Conservation (phyloP, 1,140 invertebrate species). For the Polypedilum pembai region DNA sequence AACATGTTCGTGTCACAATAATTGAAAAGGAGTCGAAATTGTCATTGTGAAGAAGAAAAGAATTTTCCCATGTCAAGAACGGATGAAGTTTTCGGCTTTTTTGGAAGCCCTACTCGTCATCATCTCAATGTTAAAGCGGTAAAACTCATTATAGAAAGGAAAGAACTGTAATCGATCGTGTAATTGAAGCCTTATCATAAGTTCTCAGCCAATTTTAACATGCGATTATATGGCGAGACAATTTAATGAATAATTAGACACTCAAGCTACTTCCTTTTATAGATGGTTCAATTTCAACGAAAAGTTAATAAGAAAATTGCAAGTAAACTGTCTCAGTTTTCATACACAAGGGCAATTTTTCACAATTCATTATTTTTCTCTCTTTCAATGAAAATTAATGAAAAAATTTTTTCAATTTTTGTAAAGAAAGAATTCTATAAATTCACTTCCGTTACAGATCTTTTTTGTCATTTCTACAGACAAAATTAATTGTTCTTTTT, state of each 20-base stretch:
- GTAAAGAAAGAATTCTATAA: not conserved
- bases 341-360: not conserved
- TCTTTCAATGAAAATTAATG: too few relatives aligned
- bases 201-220: not conserved
- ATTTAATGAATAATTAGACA: conserved; percentile 19
- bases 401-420: not conserved
- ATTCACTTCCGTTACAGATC: conserved; percentile 16
- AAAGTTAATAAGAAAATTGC: not conserved
- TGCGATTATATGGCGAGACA: conserved; percentile 3
- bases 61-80: conserved; percentile 6
- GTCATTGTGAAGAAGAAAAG: not conserved
- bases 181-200: conserved; percentile 13
- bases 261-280: not conserved
- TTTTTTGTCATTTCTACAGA: not conserved
- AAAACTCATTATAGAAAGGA: not conserved
- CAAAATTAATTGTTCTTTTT: not conserved
- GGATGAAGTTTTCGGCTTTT: not conserved
- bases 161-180: conserved; percentile 4
- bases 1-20: not conserved
- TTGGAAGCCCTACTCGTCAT: not conserved
- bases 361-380: too few relatives aligned
- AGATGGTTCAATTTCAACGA: not conserved
- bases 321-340: not conserved
- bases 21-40: not conserved
- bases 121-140: not conserved